Conservation (phyloP, 2,797 vertebrate genomes). For the Tokudaia muenninki region DNA sequence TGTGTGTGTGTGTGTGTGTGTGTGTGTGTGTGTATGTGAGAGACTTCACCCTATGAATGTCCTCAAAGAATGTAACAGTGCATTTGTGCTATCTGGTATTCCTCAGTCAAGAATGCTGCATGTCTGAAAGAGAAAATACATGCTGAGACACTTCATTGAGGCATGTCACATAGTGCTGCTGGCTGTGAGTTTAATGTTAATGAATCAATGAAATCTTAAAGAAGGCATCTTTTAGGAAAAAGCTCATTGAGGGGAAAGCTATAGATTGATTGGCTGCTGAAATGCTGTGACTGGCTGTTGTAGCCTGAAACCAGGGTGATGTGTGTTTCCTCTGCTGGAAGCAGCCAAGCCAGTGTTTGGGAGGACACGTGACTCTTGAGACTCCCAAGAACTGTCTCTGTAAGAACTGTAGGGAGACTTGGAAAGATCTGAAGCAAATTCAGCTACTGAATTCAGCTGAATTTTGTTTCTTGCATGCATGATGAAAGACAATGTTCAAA, state of each 20-base stretch:
- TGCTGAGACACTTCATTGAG: neutral
- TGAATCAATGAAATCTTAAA: neutral
- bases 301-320: neutral
- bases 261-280: neutral
- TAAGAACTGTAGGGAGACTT: neutral
- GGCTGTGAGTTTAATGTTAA: neutral
- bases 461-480: neutral
- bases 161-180: accelerated
- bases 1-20: neutral
- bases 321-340: neutral
- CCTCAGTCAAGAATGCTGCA: neutral
- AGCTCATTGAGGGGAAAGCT: neutral
- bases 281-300: neutral
- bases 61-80: neutral
- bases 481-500: neutral
- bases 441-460: neutral
- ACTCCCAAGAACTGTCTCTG: neutral
- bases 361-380: neutral
- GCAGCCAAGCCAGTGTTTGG: neutral
- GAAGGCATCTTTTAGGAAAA: neutral
- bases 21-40: neutral
- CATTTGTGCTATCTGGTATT: too few species aligned
- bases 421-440: neutral
- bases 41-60: neutral
- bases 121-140: neutral